Percentiles rank a stretch among this genome's conserved stretches.
These are phyloP conservation scores for Hemithea aestivaria DNA, from an alignment of 2,888 invertebrate genomes.

Conservation along the genomic window DNA sequence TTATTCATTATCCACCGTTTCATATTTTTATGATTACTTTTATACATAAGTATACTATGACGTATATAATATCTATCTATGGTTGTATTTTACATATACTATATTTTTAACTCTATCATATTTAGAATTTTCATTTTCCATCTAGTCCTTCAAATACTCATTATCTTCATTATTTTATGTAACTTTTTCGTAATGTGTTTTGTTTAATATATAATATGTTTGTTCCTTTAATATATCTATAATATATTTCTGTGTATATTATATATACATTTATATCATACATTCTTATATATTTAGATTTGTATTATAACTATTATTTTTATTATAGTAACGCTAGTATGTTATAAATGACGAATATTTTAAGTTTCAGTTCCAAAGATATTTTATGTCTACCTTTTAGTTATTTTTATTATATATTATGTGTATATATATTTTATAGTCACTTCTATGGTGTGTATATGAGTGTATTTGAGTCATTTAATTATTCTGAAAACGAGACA, in stretches of 20 bases:
- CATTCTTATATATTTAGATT: slow-evolving; percentile 18
- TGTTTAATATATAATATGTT: slow-evolving; percentile 17
- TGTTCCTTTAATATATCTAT: slow-evolving; percentile 22
- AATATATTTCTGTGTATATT: slow-evolving; percentile 26
- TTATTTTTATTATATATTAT: slow-evolving; percentile 29
- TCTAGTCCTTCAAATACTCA: background rate
- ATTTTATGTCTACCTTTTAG: slow-evolving; percentile 44
- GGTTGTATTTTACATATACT: slow-evolving; percentile 36
- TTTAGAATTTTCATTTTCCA: slow-evolving; percentile 6
- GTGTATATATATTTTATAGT: slow-evolving; percentile 33
- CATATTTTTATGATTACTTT: slow-evolving; percentile 18
- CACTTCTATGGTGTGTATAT: slow-evolving; percentile 44
- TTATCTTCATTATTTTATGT: background rate
- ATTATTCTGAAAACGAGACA: slow-evolving; percentile 39
- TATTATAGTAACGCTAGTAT: slow-evolving; percentile 22
- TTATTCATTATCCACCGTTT: slow-evolving; percentile 45
- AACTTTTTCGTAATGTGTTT: no score
- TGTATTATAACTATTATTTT: slow-evolving; percentile 16
- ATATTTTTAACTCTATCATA: slow-evolving; percentile 29
- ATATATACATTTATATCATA: slow-evolving; percentile 18
- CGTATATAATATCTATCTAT: background rate
- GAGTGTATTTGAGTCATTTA: slow-evolving; percentile 50
- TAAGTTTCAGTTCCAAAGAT: slow-evolving; percentile 66
- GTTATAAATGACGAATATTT: slow-evolving; percentile 35
- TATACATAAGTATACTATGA: background rate